phyloP scores from a whole-genome alignment of 2,888 invertebrate species.

The Mylabris sibirica region DNA sequence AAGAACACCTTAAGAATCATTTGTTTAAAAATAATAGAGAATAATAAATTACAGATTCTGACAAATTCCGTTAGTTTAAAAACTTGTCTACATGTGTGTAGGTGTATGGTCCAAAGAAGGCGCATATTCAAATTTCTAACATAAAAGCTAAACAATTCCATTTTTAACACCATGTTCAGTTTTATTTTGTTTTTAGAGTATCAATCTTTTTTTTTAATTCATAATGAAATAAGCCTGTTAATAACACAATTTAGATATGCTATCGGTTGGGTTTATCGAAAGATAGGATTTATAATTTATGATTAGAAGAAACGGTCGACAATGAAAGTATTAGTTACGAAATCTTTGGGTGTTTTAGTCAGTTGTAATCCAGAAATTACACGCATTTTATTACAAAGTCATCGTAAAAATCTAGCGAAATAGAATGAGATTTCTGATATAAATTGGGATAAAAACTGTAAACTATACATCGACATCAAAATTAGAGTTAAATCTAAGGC shows the following conservation, averaged over 20 bases:
- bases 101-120: background rate
- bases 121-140: background rate
- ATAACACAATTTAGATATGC: background rate
- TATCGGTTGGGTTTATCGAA: background rate
- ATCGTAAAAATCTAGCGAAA: background rate
- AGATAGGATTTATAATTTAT: background rate
- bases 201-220: background rate
- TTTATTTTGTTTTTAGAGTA: background rate
- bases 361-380: background rate
- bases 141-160: background rate
- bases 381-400: background rate
- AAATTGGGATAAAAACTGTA: no score
- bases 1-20: background rate
- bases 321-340: background rate
- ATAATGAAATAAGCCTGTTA: background rate
- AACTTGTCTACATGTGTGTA: background rate
- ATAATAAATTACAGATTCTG: background rate
- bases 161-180: background rate
- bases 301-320: background rate
- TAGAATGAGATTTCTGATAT: background rate
- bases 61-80: conserved; percentile 2
- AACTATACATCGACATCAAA: no score
- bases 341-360: background rate
- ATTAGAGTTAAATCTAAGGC: no score
- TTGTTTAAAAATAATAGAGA: background rate